Percentiles rank a stretch among this genome's conserved stretches.
These are phyloP conservation scores for Crypturellus undulatus DNA, from an alignment of 2,113 vertebrate species.

Conservation along the genomic window DNA sequence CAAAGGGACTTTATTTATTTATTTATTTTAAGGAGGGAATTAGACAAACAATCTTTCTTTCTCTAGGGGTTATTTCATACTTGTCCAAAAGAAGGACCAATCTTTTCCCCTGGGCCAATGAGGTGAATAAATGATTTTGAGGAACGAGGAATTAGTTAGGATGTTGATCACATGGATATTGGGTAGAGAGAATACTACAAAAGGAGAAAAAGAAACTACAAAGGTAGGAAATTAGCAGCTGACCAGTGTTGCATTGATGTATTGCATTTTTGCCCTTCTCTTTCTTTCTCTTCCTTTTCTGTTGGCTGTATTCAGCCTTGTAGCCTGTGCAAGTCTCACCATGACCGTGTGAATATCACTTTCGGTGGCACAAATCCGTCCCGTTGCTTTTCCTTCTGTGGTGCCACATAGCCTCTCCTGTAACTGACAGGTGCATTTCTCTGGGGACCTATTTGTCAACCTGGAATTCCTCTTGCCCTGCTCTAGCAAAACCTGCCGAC, in stretches of 20 bases:
- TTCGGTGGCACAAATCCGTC: not conserved
- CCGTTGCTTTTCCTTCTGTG: not conserved
- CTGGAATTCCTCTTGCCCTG: slow-evolving; percentile 53
- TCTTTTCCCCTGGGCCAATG: not conserved
- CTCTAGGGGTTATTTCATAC: not conserved
- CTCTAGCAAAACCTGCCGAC: slow-evolving; percentile 45
- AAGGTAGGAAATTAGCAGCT: not conserved
- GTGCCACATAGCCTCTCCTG: not conserved
- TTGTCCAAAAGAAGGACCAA: not conserved
- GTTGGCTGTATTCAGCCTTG: not conserved
- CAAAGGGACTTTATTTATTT: not conserved
- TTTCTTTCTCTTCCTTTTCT: not conserved
- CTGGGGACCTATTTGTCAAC: slow-evolving; percentile 64
- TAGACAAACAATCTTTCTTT: not conserved
- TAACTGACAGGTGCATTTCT: slow-evolving; percentile 67
- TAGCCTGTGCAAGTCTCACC: not conserved
- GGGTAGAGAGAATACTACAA: not conserved
- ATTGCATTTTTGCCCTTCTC: not conserved
- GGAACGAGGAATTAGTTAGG: not conserved
- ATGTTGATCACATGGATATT: not conserved
- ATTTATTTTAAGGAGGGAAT: not conserved
- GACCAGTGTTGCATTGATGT: not conserved
- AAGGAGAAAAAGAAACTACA: not conserved
- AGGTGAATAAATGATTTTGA: not conserved
- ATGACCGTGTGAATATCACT: slow-evolving; percentile 23